Evolutionary conservation across 2,113 vertebrate genomes (phyloP).

Genomic region (Sylvilagus bachmani): DNA sequence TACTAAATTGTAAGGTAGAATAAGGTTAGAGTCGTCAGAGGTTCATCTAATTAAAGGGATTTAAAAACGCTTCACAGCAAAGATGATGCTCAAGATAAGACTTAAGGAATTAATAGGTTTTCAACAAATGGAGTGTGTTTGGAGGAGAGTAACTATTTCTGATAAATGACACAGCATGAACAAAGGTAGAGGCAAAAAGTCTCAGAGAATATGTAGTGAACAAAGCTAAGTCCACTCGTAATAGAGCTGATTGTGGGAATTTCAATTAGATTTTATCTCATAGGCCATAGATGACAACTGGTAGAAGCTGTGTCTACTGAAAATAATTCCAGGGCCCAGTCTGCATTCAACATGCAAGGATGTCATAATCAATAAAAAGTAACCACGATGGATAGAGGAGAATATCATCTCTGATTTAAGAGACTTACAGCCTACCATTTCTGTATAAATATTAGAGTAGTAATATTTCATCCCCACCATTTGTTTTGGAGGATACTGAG

Average conservation of each 20-base stretch:
- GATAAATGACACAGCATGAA: conserved; percentile 77
- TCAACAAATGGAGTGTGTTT: conserved; percentile 82
- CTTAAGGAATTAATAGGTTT: conserved; percentile 83
- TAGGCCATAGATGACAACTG: conserved; percentile 43
- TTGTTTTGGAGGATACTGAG: conserved; percentile 6
- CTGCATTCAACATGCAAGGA: conserved; percentile 44
- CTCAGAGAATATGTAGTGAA: conserved; percentile 68
- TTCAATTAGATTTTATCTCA: conserved; percentile 78
- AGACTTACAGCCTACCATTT: not conserved
- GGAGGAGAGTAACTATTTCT: conserved; percentile 80
- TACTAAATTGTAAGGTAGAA: conserved; percentile 49
- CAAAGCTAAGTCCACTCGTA: conserved; percentile 63
- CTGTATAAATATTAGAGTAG: not conserved
- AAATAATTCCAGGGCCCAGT: conserved; percentile 51
- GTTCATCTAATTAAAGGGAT: conserved; percentile 81
- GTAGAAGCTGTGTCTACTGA: not conserved
- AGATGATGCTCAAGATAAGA: conserved; percentile 81
- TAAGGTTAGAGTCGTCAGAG: conserved; percentile 74
- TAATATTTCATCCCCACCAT: not conserved
- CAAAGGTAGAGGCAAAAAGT: conserved; percentile 74
- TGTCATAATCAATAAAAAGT: conserved; percentile 43
- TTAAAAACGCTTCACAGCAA: conserved; percentile 79
- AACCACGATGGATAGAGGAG: not conserved
- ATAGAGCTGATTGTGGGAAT: conserved; percentile 64
- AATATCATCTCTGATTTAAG: not conserved